A percentile compares a stretch with the other conserved stretches of the same genome.
These are phyloP conservation scores for Pegea sp. DNA, from an alignment of 23 tunicate genomes.

Conservation along the genomic window DNA sequence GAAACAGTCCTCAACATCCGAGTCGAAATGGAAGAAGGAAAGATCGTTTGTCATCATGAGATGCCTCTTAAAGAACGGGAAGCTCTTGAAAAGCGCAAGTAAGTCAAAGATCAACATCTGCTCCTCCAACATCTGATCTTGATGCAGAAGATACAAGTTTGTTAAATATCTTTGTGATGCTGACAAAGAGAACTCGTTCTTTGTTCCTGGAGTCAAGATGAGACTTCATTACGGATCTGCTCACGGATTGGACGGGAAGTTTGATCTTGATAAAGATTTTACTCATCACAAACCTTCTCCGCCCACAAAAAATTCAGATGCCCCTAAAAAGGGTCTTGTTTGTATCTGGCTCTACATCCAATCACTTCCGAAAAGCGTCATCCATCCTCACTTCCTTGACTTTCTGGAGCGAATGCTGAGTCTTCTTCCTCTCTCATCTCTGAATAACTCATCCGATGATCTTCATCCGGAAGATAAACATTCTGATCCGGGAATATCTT, in stretches of 20 bases:
- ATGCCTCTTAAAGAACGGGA: not conserved
- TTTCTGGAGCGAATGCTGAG: constrained; percentile 69
- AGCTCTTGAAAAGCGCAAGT: not conserved
- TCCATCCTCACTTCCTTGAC: constrained; percentile 80
- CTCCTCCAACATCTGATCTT: not conserved
- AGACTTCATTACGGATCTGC: constrained; percentile 71
- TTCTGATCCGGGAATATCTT: not conserved
- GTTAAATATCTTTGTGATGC: not conserved
- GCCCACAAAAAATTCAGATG: not conserved
- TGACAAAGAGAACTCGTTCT: constrained; percentile 21
- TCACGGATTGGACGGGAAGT: not conserved
- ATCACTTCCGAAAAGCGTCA: constrained; percentile 79
- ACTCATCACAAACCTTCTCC: constrained; percentile 4
- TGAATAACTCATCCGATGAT: not conserved
- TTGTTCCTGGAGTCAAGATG: constrained; percentile 70
- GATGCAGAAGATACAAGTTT: not conserved
- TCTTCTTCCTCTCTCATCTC: constrained; percentile 9
- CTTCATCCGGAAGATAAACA: not conserved
- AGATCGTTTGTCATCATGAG: constrained; percentile 59
- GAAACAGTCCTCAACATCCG: constrained; percentile 43
- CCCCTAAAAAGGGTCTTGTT: constrained; percentile 13
- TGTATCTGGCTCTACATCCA: constrained; percentile 39
- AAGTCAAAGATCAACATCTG: not conserved
- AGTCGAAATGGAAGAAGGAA: constrained; percentile 76
- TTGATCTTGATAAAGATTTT: not conserved